Conservation (phyloP, 1,140 invertebrate species). For the Pteromalus puparum region DNA sequence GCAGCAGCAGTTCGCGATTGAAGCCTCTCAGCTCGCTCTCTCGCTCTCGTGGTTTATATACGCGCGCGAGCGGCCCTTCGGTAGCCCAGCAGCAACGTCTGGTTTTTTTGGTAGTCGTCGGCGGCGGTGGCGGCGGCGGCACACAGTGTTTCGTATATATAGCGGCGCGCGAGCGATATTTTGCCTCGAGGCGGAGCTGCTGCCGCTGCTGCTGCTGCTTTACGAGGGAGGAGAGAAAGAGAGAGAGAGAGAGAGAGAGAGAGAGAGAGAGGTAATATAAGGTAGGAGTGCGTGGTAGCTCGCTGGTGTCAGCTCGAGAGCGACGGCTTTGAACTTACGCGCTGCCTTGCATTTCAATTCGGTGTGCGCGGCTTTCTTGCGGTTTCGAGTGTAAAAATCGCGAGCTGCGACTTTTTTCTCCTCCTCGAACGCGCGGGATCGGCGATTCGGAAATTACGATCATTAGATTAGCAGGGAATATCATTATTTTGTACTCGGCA, state of each 20-base stretch:
- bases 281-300: neutral
- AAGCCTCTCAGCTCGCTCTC: neutral
- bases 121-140: neutral
- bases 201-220: neutral
- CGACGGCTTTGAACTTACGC: neutral
- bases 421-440: neutral
- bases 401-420: neutral
- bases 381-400: neutral
- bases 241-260: neutral
- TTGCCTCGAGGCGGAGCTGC: slow-evolving; percentile 10
- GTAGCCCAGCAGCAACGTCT: slow-evolving; percentile 15
- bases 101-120: slow-evolving; percentile 24
- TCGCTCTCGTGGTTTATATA: neutral
- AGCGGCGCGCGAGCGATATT: slow-evolving; percentile 18
- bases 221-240: slow-evolving; percentile 30
- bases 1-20: neutral
- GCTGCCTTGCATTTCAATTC: neutral
- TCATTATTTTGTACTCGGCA: too few relatives aligned
- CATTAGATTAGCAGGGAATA: too few relatives aligned
- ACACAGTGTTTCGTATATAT: slow-evolving; percentile 1
- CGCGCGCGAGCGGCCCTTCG: slow-evolving; percentile 13
- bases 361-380: neutral
- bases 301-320: neutral
- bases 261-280: slow-evolving; percentile 3
- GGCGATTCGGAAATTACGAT: neutral